A percentile compares a stretch with the other conserved stretches of the same genome.
Evolutionary conservation across 2,113 vertebrate species (phyloP).

Genomic region (Dasyurus viverrinus): DNA sequence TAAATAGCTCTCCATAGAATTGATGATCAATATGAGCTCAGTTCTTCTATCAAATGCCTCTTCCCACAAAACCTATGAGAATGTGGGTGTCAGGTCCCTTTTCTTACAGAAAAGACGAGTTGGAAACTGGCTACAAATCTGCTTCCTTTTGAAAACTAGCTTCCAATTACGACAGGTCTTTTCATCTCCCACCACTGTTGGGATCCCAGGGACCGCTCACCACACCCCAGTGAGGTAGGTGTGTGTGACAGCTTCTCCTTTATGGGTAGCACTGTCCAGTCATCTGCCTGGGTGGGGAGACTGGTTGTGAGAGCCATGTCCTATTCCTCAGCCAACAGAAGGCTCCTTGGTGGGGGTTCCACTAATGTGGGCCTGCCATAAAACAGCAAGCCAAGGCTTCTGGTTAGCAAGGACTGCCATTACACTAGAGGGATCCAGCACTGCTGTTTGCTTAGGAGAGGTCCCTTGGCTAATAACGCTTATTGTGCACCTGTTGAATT

Average conservation of each 20-base stretch:
- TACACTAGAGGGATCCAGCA: neutral
- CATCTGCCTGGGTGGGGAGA: neutral
- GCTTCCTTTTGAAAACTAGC: constrained; percentile 32
- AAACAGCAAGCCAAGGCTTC: neutral
- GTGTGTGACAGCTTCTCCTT: neutral
- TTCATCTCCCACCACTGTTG: neutral
- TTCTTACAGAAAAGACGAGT: neutral
- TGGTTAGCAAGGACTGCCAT: constrained; percentile 6
- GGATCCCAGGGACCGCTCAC: neutral
- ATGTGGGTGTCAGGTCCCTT: neutral
- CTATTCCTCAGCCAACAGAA: neutral
- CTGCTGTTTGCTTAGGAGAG: neutral
- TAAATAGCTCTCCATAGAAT: constrained; percentile 29
- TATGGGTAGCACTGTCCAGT: neutral
- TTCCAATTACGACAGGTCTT: constrained; percentile 29
- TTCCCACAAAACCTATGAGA: constrained; percentile 10
- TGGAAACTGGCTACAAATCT: constrained; percentile 29
- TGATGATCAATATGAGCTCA: constrained; percentile 9
- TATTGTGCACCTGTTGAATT: neutral
- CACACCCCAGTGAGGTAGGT: neutral
- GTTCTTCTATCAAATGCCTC: neutral
- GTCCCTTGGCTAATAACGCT: neutral
- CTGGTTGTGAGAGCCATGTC: constrained; percentile 1
- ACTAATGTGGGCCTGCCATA: neutral
- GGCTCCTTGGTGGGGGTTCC: neutral